Percentiles rank a stretch among this genome's conserved stretches.
Evolutionary conservation across 1,140 invertebrate genomes (phyloP).

Genomic region (Parapsyche elsis): DNA sequence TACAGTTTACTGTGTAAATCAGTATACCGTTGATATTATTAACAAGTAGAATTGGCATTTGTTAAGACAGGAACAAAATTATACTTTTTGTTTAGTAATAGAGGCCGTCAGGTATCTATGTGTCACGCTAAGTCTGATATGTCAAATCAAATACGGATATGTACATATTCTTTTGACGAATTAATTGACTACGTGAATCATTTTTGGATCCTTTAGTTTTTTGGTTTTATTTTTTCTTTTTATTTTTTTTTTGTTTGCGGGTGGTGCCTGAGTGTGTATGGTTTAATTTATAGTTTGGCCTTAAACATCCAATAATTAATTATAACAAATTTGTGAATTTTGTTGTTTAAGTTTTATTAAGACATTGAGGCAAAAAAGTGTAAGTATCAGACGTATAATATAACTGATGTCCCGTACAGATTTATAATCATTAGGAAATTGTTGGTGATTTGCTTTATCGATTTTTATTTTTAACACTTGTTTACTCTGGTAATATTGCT

Average conservation of each 20-base stretch:
- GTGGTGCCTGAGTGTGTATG: conserved; percentile 53
- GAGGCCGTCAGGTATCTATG: neutral
- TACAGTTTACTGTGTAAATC: neutral
- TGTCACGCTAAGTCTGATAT: neutral
- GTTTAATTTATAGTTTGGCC: conserved; percentile 23
- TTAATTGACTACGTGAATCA: too few relatives aligned
- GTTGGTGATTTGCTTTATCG: conserved; percentile 39
- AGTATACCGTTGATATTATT: neutral
- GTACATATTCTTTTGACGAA: too few relatives aligned
- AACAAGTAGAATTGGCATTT: neutral
- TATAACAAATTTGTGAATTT: conserved; percentile 15
- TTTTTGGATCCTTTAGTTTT: neutral
- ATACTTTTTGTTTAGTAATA: neutral
- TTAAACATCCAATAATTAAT: neutral
- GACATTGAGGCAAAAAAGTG: conserved; percentile 2
- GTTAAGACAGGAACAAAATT: too few relatives aligned
- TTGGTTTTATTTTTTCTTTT: conserved; percentile 2
- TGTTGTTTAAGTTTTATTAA: neutral
- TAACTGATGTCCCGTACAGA: conserved; percentile 39
- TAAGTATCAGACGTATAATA: conserved; percentile 29
- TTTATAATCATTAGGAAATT: conserved; percentile 42
- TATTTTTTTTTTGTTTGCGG: conserved; percentile 22
- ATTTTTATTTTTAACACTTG: conserved; percentile 18
- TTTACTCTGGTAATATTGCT: conserved; percentile 4
- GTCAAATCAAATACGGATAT: too few relatives aligned